These are phyloP conservation scores for Oostethus manadensis DNA, from an alignment of 2,113 vertebrate genomes.

Conservation along the genomic window DNA sequence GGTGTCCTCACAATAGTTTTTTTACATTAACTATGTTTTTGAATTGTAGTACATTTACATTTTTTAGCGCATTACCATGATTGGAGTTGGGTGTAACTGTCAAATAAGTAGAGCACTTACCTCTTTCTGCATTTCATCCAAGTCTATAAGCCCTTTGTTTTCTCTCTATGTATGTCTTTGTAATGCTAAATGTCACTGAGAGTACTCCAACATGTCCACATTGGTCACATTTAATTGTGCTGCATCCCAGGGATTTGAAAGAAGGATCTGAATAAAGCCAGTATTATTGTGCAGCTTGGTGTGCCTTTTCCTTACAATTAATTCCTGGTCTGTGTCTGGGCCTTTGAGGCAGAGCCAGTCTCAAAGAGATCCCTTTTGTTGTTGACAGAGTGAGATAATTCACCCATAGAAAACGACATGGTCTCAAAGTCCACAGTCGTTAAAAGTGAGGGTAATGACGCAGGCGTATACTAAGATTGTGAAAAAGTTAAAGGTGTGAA, in stretches of 20 bases:
- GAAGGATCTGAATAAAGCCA: slow-evolving; percentile 36
- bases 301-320: slow-evolving; percentile 51
- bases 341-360: slow-evolving; percentile 27
- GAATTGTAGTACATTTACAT: slow-evolving; percentile 4
- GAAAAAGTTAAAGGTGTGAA: too few species aligned
- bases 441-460: slow-evolving; percentile 18
- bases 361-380: slow-evolving; percentile 55
- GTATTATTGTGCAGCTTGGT: slow-evolving; percentile 48
- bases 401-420: slow-evolving; percentile 50
- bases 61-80: slow-evolving; percentile 7
- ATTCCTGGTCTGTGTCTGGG: slow-evolving; percentile 34
- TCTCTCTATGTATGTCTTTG: slow-evolving; percentile 39
- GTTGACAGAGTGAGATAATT: slow-evolving; percentile 65
- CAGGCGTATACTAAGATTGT: too few species aligned
- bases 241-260: slow-evolving; percentile 39
- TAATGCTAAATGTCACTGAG: slow-evolving; percentile 52
- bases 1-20: slow-evolving; percentile 8
- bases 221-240: slow-evolving; percentile 52
- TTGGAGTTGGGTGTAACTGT: slow-evolving; percentile 37
- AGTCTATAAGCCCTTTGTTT: slow-evolving; percentile 44
- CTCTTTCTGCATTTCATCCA: slow-evolving; percentile 31
- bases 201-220: slow-evolving; percentile 44
- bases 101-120: slow-evolving; percentile 14
- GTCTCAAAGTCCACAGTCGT: slow-evolving; percentile 44
- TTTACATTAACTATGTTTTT: slow-evolving; percentile 27